Conservation (phyloP, 2,888 invertebrate species). For the Esperia sulphurella region DNA sequence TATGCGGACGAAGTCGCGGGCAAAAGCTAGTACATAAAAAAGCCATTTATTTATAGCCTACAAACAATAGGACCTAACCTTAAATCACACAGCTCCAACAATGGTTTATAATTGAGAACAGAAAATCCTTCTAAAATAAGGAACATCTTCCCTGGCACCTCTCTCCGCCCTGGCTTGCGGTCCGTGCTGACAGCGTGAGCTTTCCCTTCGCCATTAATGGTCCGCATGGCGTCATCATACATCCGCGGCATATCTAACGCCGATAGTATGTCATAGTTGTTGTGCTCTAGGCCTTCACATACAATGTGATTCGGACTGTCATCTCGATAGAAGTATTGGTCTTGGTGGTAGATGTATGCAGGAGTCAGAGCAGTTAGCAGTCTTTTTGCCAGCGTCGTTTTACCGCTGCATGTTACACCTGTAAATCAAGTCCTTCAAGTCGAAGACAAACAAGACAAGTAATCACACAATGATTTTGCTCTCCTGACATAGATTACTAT, state of each 20-base stretch:
- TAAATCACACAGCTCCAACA: slow-evolving; percentile 82
- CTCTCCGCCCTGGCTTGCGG: slow-evolving; percentile 5
- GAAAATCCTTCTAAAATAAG: slow-evolving; percentile 89
- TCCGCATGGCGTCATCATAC: slow-evolving; percentile 27
- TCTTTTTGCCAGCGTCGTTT: slow-evolving; percentile 84
- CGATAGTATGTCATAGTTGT: slow-evolving; percentile 87
- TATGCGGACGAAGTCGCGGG: too few relatives aligned
- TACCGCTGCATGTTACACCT: slow-evolving; percentile 90
- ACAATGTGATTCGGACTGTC: slow-evolving; percentile 81
- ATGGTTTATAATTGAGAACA: slow-evolving; percentile 84
- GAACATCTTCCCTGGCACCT: slow-evolving; percentile 56
- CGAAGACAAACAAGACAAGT: not conserved
- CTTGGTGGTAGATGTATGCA: slow-evolving; percentile 83
- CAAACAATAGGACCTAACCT: slow-evolving; percentile 39
- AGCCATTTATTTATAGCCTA: too few relatives aligned
- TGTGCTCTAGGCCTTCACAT: slow-evolving; percentile 68
- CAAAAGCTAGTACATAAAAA: too few relatives aligned
- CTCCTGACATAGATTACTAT: not conserved
- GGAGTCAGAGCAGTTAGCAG: slow-evolving; percentile 68
- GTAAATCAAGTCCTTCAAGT: too few relatives aligned
- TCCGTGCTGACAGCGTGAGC: not conserved
- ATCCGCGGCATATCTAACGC: slow-evolving; percentile 87
- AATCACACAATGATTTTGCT: not conserved
- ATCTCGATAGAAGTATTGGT: slow-evolving; percentile 84
- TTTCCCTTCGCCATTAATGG: not conserved